Evolutionary conservation across 2,888 invertebrate genomes (phyloP), one percentile per base, ranked within the genome.

Genomic region (Caradrina clavipalpis): DNA sequence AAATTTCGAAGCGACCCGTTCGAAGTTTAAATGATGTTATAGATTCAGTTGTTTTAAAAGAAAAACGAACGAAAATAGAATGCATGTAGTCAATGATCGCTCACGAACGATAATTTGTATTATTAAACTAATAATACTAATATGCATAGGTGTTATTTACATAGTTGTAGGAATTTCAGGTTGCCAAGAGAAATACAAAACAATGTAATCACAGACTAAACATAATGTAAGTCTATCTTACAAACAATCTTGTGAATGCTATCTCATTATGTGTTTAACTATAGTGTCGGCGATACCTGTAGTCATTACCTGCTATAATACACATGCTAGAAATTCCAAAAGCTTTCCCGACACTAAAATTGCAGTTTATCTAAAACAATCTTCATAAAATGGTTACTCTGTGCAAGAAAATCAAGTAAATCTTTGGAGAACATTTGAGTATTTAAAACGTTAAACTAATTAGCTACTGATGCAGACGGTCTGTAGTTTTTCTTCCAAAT

Each of bases 191-290:
- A 70, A 54, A 65, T 31, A 66, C 31, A 71, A 60, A 53, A 70
- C 47, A 26, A 76, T 31, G 47, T 71, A 55, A 65, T 65, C 26
- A 62, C 35, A 78, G 69, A 62, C 66, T 73, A 65, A 69, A 73
- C 67, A 39, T 53, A 59, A 53, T 21, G 11, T 21, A 47, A 42
- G 15, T 42, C 10, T 53, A 56, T 51, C 21, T 57, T 71, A 31
- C 65, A 61, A 64, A 75, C 68, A 56, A 59, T 65, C 45, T 69
- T 50, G 63, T 69, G 50, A 73, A 72, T 57, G 22, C n/a, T 63
- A 72, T 63, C 55, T 62, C 60, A 62, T 62, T 73, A 70, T 55
- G 7, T 53, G 5, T 71, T 59, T 31, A 65, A 64, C 53, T 50
- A 69, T 62, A 68, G 54, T 66, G 49, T 49, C 26, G 19, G 35